Percentiles rank a stretch among this genome's conserved stretches.
These are phyloP conservation scores for Cenopis cana DNA, from an alignment of 2,888 invertebrate species.

Conservation along the genomic window DNA sequence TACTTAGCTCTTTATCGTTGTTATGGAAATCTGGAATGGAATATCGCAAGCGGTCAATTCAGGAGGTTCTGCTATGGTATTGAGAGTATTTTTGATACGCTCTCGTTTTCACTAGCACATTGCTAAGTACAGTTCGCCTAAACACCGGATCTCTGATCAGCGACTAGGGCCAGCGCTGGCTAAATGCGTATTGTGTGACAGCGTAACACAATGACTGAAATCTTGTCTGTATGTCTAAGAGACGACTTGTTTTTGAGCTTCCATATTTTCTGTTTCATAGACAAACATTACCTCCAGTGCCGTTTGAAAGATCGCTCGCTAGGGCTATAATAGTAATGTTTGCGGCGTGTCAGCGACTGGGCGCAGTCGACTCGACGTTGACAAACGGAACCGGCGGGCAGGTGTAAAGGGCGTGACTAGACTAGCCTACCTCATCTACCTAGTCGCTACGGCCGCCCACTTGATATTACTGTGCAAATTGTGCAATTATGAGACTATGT, in stretches of 20 bases:
- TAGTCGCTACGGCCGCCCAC: background rate
- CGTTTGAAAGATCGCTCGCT: background rate
- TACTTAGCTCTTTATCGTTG: too few species aligned
- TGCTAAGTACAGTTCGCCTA: too few species aligned
- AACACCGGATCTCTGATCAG: too few species aligned
- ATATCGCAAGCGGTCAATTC: background rate
- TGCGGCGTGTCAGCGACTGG: conserved; percentile 31
- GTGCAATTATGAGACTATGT: too few species aligned
- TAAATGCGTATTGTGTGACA: too few species aligned
- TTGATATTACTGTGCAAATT: background rate
- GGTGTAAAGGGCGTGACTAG: conserved; percentile 36
- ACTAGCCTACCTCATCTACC: conserved; percentile 4
- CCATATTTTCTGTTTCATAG: too few species aligned
- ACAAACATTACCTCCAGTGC: background rate
- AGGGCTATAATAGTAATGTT: background rate
- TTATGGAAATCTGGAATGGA: background rate
- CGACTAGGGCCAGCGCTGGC: too few species aligned
- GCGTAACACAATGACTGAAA: too few species aligned
- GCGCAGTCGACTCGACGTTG: conserved; percentile 26
- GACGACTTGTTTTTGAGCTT: too few species aligned
- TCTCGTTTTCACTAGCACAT: too few species aligned
- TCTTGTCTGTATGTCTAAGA: too few species aligned
- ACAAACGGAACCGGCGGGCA: conserved; percentile 34
- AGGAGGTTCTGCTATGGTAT: background rate
- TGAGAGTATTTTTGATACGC: too few species aligned